Conservation (phyloP, 2,888 invertebrate genomes). For the Apomyelois bistriatella region DNA sequence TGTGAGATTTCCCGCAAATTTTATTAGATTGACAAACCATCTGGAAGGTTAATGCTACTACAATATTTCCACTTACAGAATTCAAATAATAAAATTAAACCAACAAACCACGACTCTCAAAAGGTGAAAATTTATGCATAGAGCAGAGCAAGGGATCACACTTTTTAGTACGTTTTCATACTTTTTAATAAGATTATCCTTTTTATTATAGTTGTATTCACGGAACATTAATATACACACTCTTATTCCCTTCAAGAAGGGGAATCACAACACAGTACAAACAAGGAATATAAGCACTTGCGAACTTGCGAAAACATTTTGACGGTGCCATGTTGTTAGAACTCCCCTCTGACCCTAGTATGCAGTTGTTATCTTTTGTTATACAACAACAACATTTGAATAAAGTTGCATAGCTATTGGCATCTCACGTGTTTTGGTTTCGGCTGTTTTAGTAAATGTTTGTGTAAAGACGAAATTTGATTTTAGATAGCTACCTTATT, state of each 20-base stretch:
- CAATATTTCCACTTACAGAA: too few relatives aligned
- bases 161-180: background rate
- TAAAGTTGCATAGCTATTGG: conserved; percentile 30
- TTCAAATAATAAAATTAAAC: too few relatives aligned
- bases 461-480: background rate
- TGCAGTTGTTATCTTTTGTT: conserved; percentile 43
- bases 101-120: too few relatives aligned
- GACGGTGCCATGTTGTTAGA: conserved; percentile 45
- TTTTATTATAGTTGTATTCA: too few relatives aligned
- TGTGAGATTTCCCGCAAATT: too few relatives aligned
- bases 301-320: conserved; percentile 46
- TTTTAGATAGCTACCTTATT: background rate
- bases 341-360: conserved; percentile 37
- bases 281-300: conserved; percentile 21
- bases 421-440: conserved; percentile 8
- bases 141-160: background rate
- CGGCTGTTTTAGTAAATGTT: conserved; percentile 16
- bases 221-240: conserved; percentile 20
- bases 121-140: too few relatives aligned
- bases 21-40: too few relatives aligned
- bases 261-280: conserved; percentile 3
- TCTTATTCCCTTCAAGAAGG: background rate
- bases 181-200: background rate
- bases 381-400: conserved; percentile 45
- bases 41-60: too few relatives aligned